Evolutionary conservation across 1,140 invertebrate genomes (phyloP), one percentile per base, ranked within the genome.

Genomic region (Drosophila serrata): DNA sequence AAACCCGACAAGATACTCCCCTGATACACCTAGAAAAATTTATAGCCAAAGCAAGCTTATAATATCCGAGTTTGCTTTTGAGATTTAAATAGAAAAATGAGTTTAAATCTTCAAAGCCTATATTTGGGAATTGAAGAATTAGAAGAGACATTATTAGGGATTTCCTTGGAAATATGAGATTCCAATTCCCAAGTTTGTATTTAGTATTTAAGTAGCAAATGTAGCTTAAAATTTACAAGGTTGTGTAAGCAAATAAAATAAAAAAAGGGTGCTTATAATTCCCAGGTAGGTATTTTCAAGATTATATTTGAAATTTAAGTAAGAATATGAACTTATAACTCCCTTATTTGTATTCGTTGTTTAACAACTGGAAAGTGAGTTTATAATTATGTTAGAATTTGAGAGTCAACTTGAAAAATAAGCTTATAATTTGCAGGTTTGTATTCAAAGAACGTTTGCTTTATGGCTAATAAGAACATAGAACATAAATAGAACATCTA

Each of bases 1-100:
- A 72, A 73, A 72, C 69, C 69, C 69, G 67, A 72, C 69, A 43
- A 73, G 65, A 67, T 69, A 69, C 65, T 69, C 65, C 65, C 62
- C 65, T 69, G 12, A 43, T 67, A 15, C 65, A 69, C 37, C 0
- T 6, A 17, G 12, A 53, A 68, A 69, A 69, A 63, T 45, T 8
- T 0, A 13, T 29, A 29, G 4, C 0, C 1, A 24, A 24, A 24
- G 4, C 4, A 4, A 24, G 24, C 24, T 4, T 24, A 24, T 24
- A 24, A 24, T 24, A 3, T 24, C 13, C 3, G 27, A 48, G 8
- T 11, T n/a, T n/a, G 24, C 9, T n/a, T 29, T 48, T 29, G 9
- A 5, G 1, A 29, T 6, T 17, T 1, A 29, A 29, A 0, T n/a
- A 6, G 2, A 17, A 17, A 48, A 17, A 0, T 11, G 1, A 17